Evolutionary conservation across 2,888 invertebrate species (phyloP).

Genomic region (Disparrhopalites patrizii): DNA sequence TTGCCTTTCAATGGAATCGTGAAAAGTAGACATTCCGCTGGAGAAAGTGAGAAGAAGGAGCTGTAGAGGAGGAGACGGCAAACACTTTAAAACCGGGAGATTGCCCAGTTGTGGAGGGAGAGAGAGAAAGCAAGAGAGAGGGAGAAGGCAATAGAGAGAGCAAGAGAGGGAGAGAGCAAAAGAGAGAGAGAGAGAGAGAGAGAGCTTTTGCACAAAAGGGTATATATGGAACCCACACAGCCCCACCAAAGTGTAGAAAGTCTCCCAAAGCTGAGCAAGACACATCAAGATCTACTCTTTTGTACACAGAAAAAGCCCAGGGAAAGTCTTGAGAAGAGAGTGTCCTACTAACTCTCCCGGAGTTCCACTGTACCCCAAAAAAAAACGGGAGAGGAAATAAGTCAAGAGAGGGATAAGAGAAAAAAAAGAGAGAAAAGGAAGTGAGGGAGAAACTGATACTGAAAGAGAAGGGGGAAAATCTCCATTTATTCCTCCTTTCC

Average conservation of each 20-base stretch:
- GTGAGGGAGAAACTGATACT: neutral
- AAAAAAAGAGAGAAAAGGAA: neutral
- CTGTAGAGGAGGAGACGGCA: neutral
- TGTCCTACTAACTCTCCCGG: no score
- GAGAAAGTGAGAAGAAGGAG: neutral
- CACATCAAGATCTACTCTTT: no score
- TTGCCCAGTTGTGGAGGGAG: constrained; percentile 19
- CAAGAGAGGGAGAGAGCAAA: neutral
- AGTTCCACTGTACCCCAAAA: neutral
- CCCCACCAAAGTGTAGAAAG: neutral
- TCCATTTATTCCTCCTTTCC: no score
- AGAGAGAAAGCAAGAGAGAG: neutral
- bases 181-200: neutral
- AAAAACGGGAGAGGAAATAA: no score
- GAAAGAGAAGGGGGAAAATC: constrained; percentile 2
- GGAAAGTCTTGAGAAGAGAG: no score
- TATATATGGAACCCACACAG: neutral
- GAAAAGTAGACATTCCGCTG: no score
- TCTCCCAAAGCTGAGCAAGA: neutral
- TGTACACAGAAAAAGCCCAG: no score
- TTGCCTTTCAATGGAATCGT: no score
- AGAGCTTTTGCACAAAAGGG: neutral
- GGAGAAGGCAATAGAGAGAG: neutral
- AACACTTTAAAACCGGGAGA: constrained; percentile 15
- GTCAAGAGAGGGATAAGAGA: neutral